Evolutionary conservation across 2,797 vertebrate species (phyloP).

Genomic region (Aldrovandia affinis): DNA sequence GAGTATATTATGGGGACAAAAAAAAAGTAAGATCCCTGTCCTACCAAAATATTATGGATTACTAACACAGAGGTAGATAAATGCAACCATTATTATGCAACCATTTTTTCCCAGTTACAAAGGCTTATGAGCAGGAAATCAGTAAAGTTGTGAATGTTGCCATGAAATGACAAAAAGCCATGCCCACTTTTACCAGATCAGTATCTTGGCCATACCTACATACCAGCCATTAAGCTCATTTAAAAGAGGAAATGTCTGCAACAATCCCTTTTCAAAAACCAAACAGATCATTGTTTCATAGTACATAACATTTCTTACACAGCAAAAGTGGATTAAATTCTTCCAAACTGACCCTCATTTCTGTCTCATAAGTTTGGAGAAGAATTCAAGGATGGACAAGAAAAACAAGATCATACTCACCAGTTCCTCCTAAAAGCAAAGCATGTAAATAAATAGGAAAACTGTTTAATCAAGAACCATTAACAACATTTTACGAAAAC

Average conservation of each 20-base stretch:
- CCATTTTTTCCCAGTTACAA: background rate
- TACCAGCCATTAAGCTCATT: background rate
- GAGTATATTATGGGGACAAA: background rate
- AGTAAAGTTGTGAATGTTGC: background rate
- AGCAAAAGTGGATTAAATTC: background rate
- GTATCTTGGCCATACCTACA: background rate
- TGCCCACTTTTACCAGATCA: background rate
- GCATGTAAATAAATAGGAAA: slow-evolving; percentile 61
- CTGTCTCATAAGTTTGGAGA: background rate
- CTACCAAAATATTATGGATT: background rate
- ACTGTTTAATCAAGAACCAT: slow-evolving; percentile 35
- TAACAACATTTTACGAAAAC: background rate
- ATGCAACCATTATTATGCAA: no score
- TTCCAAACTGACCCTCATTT: background rate
- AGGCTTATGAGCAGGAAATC: background rate
- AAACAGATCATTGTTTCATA: background rate
- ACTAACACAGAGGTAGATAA: no score
- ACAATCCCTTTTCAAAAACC: background rate
- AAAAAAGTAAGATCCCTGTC: background rate
- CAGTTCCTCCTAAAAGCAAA: slow-evolving; percentile 71
- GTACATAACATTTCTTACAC: background rate
- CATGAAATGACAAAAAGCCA: background rate
- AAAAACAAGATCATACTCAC: slow-evolving; percentile 64
- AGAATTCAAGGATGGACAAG: background rate
- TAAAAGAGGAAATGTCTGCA: background rate